A percentile compares a stretch with the other conserved stretches of the same genome.
These are phyloP conservation scores for Myrmecophaga tridactyla DNA, from an alignment of 2,113 vertebrate genomes.

Conservation along the genomic window DNA sequence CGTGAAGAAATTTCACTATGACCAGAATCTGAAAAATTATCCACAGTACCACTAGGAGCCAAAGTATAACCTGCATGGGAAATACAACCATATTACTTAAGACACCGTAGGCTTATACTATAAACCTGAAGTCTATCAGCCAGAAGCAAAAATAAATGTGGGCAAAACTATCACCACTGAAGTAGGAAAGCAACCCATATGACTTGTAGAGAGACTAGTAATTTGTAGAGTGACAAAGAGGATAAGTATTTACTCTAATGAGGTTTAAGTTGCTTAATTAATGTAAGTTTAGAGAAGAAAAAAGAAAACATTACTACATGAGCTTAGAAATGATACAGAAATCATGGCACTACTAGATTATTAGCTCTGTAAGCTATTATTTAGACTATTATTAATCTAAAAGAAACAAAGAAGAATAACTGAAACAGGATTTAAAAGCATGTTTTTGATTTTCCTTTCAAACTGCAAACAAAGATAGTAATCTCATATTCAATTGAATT, in stretches of 20 bases:
- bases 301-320: background rate
- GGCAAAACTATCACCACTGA: background rate
- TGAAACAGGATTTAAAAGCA: background rate
- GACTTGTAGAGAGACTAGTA: background rate
- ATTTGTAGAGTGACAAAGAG: background rate
- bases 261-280: background rate
- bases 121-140: background rate
- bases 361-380: background rate
- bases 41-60: slow-evolving; percentile 88
- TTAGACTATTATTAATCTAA: background rate
- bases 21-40: slow-evolving; percentile 96
- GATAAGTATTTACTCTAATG: no score
- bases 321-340: background rate
- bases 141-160: background rate
- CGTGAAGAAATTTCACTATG: slow-evolving; percentile 98
- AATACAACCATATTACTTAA: background rate
- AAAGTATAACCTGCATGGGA: slow-evolving; percentile 87
- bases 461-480: background rate
- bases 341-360: background rate
- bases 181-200: background rate
- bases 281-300: background rate
- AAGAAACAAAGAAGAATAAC: background rate
- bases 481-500: background rate
- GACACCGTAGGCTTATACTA: background rate
- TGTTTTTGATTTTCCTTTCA: background rate